These are phyloP conservation scores for Mallotus villosus DNA, from an alignment of 2,797 vertebrate genomes.

Conservation along the genomic window DNA sequence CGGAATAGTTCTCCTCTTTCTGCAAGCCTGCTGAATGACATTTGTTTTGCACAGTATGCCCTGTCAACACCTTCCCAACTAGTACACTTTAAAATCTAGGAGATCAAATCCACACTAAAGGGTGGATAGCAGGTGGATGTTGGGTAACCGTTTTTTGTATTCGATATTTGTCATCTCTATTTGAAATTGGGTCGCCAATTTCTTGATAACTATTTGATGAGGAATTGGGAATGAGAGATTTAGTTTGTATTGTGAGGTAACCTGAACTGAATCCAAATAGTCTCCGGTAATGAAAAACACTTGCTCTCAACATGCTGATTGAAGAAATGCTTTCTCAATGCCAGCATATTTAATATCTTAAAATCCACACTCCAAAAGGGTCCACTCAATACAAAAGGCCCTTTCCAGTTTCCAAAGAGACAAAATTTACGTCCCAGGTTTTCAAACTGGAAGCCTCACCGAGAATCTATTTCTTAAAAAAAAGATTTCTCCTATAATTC, in stretches of 20 bases:
- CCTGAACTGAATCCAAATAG: not conserved
- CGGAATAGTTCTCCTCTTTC: not conserved
- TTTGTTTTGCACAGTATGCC: not conserved
- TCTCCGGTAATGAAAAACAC: not conserved
- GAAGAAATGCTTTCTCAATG: not conserved
- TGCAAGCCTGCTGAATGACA: not conserved
- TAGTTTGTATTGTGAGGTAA: not conserved
- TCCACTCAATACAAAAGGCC: constrained; percentile 32
- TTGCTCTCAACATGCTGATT: not conserved
- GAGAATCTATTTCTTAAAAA: too few relatives aligned
- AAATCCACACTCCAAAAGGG: too few relatives aligned
- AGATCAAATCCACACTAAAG: not conserved
- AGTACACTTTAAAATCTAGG: not conserved
- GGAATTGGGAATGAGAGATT: not conserved
- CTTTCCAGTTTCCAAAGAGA: constrained; percentile 45
- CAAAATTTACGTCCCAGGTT: constrained; percentile 59
- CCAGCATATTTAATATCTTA: not conserved
- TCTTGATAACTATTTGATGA: not conserved
- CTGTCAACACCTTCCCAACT: not conserved
- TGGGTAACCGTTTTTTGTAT: too few relatives aligned
- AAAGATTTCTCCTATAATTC: constrained; percentile 28
- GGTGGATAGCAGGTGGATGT: too few relatives aligned
- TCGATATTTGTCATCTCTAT: not conserved
- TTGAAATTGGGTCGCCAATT: not conserved
- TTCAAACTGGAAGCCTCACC: constrained; percentile 29